phyloP scores from a whole-genome alignment of 2,888 invertebrate species.

The Hedya salicella region DNA sequence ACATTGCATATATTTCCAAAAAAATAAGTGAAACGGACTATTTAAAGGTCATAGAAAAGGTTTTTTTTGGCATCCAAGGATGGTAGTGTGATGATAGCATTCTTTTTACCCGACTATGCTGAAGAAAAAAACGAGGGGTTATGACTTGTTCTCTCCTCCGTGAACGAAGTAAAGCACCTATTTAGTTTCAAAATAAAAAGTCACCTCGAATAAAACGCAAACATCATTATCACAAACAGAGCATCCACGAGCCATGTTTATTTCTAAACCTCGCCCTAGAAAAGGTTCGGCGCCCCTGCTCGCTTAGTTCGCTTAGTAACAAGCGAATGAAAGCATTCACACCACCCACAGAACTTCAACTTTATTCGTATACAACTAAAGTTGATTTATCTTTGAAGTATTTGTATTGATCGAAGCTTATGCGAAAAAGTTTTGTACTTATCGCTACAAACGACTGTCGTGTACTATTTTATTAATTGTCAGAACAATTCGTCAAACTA shows the following conservation, averaged over 20 bases:
- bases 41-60: no score
- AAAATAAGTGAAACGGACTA: no score
- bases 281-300: constrained; percentile 76
- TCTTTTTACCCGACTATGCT: no score
- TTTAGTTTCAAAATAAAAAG: neutral
- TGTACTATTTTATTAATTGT: constrained; percentile 73
- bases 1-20: no score
- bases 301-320: constrained; percentile 75
- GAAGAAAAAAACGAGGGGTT: no score
- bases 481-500: constrained; percentile 51
- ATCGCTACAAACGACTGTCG: constrained; percentile 72
- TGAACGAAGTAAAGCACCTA: no score
- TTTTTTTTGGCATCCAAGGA: no score
- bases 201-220: neutral
- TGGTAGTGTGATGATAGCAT: no score
- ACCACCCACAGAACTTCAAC: constrained; percentile 48
- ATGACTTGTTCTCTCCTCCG: no score
- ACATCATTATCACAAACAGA: constrained; percentile 1
- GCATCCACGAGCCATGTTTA: constrained; percentile 30
- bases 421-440: constrained; percentile 81
- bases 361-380: constrained; percentile 46
- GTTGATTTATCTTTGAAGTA: constrained; percentile 52
- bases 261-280: constrained; percentile 63
- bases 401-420: constrained; percentile 82
- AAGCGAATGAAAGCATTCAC: constrained; percentile 71